Evolutionary conservation across 2,888 invertebrate species (phyloP).

Genomic region (Drosophila neutralis): DNA sequence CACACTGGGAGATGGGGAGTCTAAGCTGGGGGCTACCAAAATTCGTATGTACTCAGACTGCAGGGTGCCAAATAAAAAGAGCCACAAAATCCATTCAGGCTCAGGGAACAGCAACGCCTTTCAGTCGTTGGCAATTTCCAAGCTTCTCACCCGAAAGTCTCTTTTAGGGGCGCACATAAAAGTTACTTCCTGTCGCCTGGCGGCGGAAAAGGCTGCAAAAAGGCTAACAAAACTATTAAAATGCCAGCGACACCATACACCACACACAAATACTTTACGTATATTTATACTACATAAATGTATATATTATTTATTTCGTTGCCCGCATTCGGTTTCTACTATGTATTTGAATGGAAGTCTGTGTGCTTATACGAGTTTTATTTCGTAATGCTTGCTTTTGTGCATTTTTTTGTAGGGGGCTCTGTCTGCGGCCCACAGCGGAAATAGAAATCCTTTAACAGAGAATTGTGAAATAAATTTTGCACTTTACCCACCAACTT

Average conservation of each 20-base stretch:
- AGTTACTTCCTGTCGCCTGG: constrained; percentile 70
- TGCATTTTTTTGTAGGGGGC: constrained; percentile 10
- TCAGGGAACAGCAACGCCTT: constrained; percentile 52
- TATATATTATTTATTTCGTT: constrained; percentile 72
- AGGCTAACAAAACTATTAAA: constrained; percentile 79
- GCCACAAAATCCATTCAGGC: constrained; percentile 71
- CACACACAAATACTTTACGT: constrained; percentile 6
- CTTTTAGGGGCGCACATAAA: constrained; percentile 70
- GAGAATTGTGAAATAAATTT: constrained; percentile 75
- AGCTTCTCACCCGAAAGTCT: constrained; percentile 40
- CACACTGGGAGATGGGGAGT: background rate
- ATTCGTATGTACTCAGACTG: constrained; percentile 25
- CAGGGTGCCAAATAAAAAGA: constrained; percentile 69
- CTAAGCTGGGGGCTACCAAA: constrained; percentile 1
- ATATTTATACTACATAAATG: constrained; percentile 15
- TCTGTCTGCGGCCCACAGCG: constrained; percentile 62
- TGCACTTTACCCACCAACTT: constrained; percentile 68
- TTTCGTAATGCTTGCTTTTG: constrained; percentile 39
- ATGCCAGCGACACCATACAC: constrained; percentile 66
- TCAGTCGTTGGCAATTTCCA: constrained; percentile 32
- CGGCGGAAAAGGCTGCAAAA: constrained; percentile 44
- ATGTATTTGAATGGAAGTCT: constrained; percentile 15
- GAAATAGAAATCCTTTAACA: constrained; percentile 78
- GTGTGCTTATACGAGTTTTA: constrained; percentile 54
- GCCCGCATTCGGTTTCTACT: constrained; percentile 12